Evolutionary conservation across 2,113 vertebrate genomes (phyloP).

Genomic region (Menidia beryllina): DNA sequence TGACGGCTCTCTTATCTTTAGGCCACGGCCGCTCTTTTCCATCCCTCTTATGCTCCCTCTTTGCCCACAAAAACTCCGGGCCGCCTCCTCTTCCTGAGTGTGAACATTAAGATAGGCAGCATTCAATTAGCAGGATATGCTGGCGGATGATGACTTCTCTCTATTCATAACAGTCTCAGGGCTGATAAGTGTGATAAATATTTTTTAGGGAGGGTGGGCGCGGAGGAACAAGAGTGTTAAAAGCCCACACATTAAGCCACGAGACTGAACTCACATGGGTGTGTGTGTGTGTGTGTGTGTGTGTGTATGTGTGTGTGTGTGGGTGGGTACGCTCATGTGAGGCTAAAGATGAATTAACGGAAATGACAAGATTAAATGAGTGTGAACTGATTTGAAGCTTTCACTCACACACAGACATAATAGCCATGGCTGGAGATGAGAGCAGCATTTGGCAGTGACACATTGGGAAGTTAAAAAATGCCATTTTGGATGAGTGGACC

Average conservation of each 20-base stretch:
- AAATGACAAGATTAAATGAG: slow-evolving; percentile 60
- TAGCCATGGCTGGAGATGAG: slow-evolving; percentile 30
- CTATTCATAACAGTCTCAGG: slow-evolving; percentile 27
- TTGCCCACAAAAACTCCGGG: not conserved
- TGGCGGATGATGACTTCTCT: slow-evolving; percentile 51
- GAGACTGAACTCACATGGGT: slow-evolving; percentile 23
- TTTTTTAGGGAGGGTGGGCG: slow-evolving; percentile 36
- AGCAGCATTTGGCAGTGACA: slow-evolving; percentile 30
- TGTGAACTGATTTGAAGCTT: slow-evolving; percentile 65
- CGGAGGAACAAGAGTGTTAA: slow-evolving; percentile 49
- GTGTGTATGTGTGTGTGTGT: slow-evolving; percentile 34
- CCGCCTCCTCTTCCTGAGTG: slow-evolving; percentile 16
- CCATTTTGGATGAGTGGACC: slow-evolving; percentile 33
- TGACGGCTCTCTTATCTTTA: slow-evolving; percentile 34
- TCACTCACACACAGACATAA: slow-evolving; percentile 38
- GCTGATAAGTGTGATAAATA: slow-evolving; percentile 57
- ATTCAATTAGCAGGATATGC: slow-evolving; percentile 63
- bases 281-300: not conserved
- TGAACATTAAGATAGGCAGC: slow-evolving; percentile 51
- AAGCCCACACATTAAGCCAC: slow-evolving; percentile 62
- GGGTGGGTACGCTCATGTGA: too few relatives aligned
- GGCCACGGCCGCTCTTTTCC: slow-evolving; percentile 30
- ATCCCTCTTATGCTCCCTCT: not conserved
- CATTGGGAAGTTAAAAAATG: slow-evolving; percentile 43
- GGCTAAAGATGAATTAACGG: slow-evolving; percentile 56